Evolutionary conservation across 2,113 vertebrate genomes (phyloP).

Genomic region (Malurus melanocephalus): DNA sequence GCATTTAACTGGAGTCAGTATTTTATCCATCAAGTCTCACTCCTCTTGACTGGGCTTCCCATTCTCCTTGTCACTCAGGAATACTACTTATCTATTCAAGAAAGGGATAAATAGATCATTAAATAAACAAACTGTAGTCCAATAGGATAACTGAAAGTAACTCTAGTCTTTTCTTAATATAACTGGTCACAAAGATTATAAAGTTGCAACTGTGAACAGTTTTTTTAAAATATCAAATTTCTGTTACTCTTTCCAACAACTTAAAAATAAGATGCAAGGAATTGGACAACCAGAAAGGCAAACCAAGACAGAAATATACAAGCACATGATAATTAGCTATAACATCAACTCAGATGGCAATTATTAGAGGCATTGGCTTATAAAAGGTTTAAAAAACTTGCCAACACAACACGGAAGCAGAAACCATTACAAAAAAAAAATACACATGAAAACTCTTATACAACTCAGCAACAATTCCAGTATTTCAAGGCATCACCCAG

Average conservation of each 20-base stretch:
- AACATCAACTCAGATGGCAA: background rate
- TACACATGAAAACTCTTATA: background rate
- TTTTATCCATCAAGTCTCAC: background rate
- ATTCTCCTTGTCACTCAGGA: background rate
- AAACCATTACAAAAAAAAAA: background rate
- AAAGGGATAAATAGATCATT: background rate
- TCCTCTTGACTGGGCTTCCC: background rate
- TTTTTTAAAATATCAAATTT: background rate
- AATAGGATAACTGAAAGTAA: background rate
- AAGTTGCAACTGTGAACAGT: background rate
- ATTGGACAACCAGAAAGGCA: background rate
- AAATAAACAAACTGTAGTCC: background rate
- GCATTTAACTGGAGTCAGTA: background rate
- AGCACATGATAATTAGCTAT: background rate
- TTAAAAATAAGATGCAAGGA: background rate
- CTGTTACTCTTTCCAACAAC: background rate
- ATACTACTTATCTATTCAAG: background rate
- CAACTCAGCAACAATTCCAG: background rate
- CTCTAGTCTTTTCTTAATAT: background rate
- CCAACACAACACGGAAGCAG: background rate
- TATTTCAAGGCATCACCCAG: background rate
- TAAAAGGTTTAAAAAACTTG: background rate
- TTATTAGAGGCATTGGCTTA: background rate
- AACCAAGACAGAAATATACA: background rate
- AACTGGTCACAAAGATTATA: background rate